Base-by-base conservation (phyloP, 2,888 invertebrate genomes). In the Callosobruchus maculatus region DNA sequence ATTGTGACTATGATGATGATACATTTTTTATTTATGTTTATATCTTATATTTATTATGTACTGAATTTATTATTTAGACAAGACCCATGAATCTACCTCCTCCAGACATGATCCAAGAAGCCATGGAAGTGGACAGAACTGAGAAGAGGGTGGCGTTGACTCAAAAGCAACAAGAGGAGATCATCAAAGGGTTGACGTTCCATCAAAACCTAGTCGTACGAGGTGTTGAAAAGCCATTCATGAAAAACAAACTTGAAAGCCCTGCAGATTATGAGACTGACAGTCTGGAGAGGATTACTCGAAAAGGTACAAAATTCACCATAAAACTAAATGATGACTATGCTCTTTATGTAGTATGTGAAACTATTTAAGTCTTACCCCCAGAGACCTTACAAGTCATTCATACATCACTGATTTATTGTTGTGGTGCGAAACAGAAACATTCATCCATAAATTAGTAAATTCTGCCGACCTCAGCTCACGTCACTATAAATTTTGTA, bases 31-130 rank as follows among this genome's bases (percentile, higher is more conserved):
- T 26, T 26, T 2, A 2, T 26, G 7, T 26, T 26, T 26, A 2
- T 4, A 2, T 2, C 26, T 26, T 2, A 26, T 26, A 26, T 26
- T 26, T 26, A 7, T 26, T 26, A 26, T 26, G 7, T 2, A 26
- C 26, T 26, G 7, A 20, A 20, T 68, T 3, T n/a, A 20, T 5
- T 18, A 7, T 68, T 21, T 18, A n/a, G 73, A 30, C 49, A 72
- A 67, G 20, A 9, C 72, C 66, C 9, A 72, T 74, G 68, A 79
- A 76, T 69, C 84, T 80, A 78, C 87, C 81, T 76, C 88, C 81
- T 78, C 91, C 92, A 0, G 91, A 92, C 82, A 91, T 92, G 89
- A 90, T 93, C 0, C 91, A 92, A 77, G 92, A 93, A 84, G 91
- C 92, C 0, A 88, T 93, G 77, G 91, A 89, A 67, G 88, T 90